Evolutionary conservation across 2,113 vertebrate genomes (phyloP), one percentile per base, ranked within the genome.

Genomic region (Trogon melanurus): DNA sequence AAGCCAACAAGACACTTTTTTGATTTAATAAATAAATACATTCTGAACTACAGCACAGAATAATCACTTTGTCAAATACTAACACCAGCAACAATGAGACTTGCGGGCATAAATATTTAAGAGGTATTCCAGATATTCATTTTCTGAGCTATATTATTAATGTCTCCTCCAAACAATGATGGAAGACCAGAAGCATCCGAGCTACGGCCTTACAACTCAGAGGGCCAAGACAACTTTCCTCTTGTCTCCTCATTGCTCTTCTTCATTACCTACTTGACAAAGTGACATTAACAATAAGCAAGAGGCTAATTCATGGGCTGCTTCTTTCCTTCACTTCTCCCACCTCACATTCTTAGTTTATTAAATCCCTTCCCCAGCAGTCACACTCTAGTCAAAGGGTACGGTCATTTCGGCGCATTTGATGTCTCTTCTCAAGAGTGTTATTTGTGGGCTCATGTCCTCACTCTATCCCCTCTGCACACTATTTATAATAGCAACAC

Each of bases 101-200:
- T 79, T 64, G 17, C 7, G 10, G n/a, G 45, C 34, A 95, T 94
- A 91, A 97, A 97, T 96, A 97, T 94, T 97, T 96, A 94, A 89
- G 75, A 90, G 54, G 18, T 32, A 83, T 34, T 97, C 92, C 94
- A 97, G 69, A 92, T 95, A 87, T 65, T 95, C 64, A 74, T 95
- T 96, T 96, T 97, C 88, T 88, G 90, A 93, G 50, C 60, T 91
- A 3, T 51, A 41, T 76, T 95, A 83, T 56, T 85, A 30, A 88
- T 18, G 23, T 25, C 93, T 67, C 62, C 50, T 83, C n/a, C 50
- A 70, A 56, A 71, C 26, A 23, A 85, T 4, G 67, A 92, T 11
- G 16, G 41, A 93, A 93, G 29, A 97, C 74, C n/a, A 85, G 78
- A 80, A 91, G 53, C 60, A 95, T 41, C 38, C 65, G 83, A 89